A percentile compares a stretch with the other conserved stretches of the same genome.
Evolutionary conservation across 1,140 invertebrate genomes (phyloP).

Genomic region (Bombus haemorrhoidalis): DNA sequence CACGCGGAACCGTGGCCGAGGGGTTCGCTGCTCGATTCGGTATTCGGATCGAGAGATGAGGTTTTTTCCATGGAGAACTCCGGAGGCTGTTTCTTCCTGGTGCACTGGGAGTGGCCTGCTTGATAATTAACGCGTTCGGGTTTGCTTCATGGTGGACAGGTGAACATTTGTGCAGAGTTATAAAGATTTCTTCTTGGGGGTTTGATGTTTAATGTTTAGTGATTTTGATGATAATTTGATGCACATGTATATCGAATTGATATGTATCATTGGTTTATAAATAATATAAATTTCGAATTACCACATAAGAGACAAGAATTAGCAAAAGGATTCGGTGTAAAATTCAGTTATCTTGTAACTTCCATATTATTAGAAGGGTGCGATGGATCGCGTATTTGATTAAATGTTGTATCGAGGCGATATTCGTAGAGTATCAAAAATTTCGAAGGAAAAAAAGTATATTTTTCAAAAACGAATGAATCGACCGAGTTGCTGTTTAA

Average conservation of each 20-base stretch:
- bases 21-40: not conserved
- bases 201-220: not conserved
- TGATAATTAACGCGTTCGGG: conserved; percentile 4
- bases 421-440: no score
- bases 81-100: not conserved
- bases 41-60: not conserved
- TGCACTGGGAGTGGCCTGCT: not conserved
- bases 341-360: no score
- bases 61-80: not conserved
- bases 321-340: no score
- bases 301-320: no score
- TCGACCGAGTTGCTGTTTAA: not conserved
- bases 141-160: not conserved
- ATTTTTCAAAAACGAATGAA: not conserved
- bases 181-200: not conserved
- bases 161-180: not conserved
- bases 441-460: not conserved
- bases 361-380: no score
- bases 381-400: no score
- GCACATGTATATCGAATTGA: no score
- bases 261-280: no score
- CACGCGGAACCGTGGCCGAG: not conserved
- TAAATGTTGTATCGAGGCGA: no score
- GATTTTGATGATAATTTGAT: no score
- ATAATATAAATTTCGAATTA: no score